Conservation (phyloP, 2,888 invertebrate species). For the Amblyjoppa fuscipennis region DNA sequence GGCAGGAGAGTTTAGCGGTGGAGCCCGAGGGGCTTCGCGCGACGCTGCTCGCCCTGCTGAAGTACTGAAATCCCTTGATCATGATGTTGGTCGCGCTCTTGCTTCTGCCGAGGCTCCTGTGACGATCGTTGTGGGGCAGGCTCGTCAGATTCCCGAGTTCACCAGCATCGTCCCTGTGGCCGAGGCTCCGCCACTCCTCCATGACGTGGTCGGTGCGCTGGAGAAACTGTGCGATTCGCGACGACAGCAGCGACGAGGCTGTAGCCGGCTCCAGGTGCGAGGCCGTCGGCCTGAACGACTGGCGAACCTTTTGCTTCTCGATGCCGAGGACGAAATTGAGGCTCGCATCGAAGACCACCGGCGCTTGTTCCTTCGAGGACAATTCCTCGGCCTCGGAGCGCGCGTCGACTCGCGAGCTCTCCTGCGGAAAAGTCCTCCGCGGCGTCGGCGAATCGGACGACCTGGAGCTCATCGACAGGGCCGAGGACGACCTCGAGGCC, state of each 20-base stretch:
- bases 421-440: conserved; percentile 90
- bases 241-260: conserved; percentile 91
- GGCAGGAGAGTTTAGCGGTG: conserved; percentile 69
- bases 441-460: conserved; percentile 86
- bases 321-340: conserved; percentile 92
- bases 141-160: conserved; percentile 72
- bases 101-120: conserved; percentile 70
- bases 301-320: conserved; percentile 90
- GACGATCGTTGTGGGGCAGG: conserved; percentile 65
- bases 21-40: conserved; percentile 78
- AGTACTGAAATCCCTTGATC: conserved; percentile 93
- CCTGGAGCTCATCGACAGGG: conserved; percentile 40
- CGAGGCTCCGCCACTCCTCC: conserved; percentile 93
- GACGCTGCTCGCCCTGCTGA: conserved; percentile 83
- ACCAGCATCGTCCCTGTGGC: conserved; percentile 87
- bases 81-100: conserved; percentile 92
- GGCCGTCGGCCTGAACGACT: conserved; percentile 90
- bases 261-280: conserved; percentile 92
- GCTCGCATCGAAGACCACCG: conserved; percentile 93
- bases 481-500: conserved; percentile 49
- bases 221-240: conserved; percentile 92
- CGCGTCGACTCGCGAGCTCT: conserved; percentile 82
- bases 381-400: conserved; percentile 87
- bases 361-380: conserved; percentile 90
- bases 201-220: conserved; percentile 94